Evolutionary conservation across 1,140 invertebrate genomes (phyloP), one percentile per base, ranked within the genome.

Genomic region (Ips typographus): DNA sequence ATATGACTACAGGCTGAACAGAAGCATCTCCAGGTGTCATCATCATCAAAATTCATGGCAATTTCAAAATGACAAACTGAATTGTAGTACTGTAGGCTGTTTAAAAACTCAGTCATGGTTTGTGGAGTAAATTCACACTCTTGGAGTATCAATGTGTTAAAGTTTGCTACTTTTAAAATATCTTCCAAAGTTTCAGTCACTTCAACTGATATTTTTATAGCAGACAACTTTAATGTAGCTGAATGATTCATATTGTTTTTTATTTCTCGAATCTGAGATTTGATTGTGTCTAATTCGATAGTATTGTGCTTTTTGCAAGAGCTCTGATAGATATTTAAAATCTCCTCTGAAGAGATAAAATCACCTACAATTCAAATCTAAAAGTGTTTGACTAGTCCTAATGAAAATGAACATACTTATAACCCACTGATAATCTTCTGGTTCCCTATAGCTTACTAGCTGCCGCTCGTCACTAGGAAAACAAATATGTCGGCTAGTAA

Each of bases 61-160:
- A 79, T 52, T 65, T 76, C 72, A 44, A 78, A 70, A 62, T 79
- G 74, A 49, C 65, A 70, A 22, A 71, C 65, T 5, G 76, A 77
- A 41, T 77, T 76, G 61, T 79, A 79, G 66, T 77, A 79, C 60
- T 78, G 77, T 38, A 79, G 52, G 69, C 78, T 75, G 60, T 78
- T 73, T 5, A 79, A 66, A 43, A 79, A 75, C 70, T 78, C 78
- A 36, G 68, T 76, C 56, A 78, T 74, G n/a, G 76, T 77, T 44
- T 74, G 71, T 5, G 69, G 40, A 22, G 71, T 74, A 60, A 78
- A 77, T 66, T 72, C 72, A 49, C 76, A 77, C 62, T 77, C 77
- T 49, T 72, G 70, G 43, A 79, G 71, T 7, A 72, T 71, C 40
- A 79, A 63, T 22, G 68, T 77, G 47, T 73, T 68, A 59, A 79